Base-by-base conservation (phyloP, 1,140 invertebrate species). In the Pissodes strobi region DNA sequence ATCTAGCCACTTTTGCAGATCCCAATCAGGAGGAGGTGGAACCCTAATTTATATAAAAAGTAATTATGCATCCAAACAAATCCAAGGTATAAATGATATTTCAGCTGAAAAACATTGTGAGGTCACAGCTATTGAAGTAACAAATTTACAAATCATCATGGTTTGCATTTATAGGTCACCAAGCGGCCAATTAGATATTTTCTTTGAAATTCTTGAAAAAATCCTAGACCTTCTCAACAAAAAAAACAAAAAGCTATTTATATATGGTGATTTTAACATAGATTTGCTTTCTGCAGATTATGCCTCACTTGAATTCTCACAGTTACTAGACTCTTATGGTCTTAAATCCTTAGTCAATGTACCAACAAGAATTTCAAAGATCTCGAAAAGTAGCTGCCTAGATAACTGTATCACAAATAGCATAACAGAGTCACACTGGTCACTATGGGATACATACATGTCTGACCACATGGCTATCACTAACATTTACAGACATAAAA, bases 371-470 rank as follows among this genome's bases (percentile, higher is more conserved):
- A 25, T 49, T 10, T 5, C 46, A 25, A 49, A 49, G 6, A 49
- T 13, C 6, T 21, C 19, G 10, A 49, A 25, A 22, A 49, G 23
- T 49, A 25, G 46, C 21, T 49, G 23, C 18, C 23, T 49, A 8
- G 46, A 49, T 25, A 49, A 49, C 17, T 49, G 46, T 49, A 8
- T 49, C 23, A 49, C 46, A n/a, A n/a, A n/a, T n/a, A n/a, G n/a
- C n/a, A n/a, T 22, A 49, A 49, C 18, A 13, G 3, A 19, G 46
- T 49, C 4, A 41, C 38, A n/a, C n/a, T n/a, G n/a, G 17, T 13
- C 38, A 3, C n/a, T 41, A 41, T 41, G 38, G 38, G 38, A 41
- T 41, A 41, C 38, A 41, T 41, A 41, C n/a, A 41, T 41, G n/a
- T 41, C 38, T 41, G 38, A 41, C n/a, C 38, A 41, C 17, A 17